These are phyloP conservation scores for Monoplex corrugatus DNA, from an alignment of 2,888 invertebrate genomes.

Conservation along the genomic window DNA sequence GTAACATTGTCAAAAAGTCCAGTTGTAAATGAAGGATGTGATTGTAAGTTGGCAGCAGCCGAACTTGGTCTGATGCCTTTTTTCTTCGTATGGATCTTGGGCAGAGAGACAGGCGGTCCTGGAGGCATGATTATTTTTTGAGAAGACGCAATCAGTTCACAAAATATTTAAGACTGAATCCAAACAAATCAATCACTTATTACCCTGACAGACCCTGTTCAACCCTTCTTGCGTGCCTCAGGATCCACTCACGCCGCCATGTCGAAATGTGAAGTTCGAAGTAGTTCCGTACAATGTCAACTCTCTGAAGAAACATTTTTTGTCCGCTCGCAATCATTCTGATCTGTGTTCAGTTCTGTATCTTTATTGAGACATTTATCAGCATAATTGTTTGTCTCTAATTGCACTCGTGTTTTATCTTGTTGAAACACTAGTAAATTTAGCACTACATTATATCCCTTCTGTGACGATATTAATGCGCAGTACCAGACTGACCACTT, in stretches of 20 bases:
- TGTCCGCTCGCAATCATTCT: too few relatives aligned
- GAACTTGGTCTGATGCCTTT: constrained; percentile 78
- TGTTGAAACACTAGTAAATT: too few relatives aligned
- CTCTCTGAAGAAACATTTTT: too few relatives aligned
- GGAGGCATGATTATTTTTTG: constrained; percentile 27
- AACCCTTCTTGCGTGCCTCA: background rate
- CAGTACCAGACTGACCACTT: too few relatives aligned
- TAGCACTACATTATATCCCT: too few relatives aligned
- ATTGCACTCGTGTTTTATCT: too few relatives aligned
- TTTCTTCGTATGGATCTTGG: constrained; percentile 48
- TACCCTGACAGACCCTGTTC: background rate
- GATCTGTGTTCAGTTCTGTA: too few relatives aligned
- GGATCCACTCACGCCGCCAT: background rate
- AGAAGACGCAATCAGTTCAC: background rate
- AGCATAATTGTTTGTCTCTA: too few relatives aligned
- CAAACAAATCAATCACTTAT: background rate
- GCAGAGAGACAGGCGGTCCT: constrained; percentile 39
- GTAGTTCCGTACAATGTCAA: too few relatives aligned
- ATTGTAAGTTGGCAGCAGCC: constrained; percentile 79
- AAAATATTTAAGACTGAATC: background rate
- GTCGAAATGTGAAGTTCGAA: constrained; percentile 9
- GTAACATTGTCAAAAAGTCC: constrained; percentile 74
- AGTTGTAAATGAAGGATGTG: constrained; percentile 74
- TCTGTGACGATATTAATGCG: too few relatives aligned
- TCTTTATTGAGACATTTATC: too few relatives aligned